Conservation (phyloP, 2,888 invertebrate genomes). For the Synanthedon formicaeformis region DNA sequence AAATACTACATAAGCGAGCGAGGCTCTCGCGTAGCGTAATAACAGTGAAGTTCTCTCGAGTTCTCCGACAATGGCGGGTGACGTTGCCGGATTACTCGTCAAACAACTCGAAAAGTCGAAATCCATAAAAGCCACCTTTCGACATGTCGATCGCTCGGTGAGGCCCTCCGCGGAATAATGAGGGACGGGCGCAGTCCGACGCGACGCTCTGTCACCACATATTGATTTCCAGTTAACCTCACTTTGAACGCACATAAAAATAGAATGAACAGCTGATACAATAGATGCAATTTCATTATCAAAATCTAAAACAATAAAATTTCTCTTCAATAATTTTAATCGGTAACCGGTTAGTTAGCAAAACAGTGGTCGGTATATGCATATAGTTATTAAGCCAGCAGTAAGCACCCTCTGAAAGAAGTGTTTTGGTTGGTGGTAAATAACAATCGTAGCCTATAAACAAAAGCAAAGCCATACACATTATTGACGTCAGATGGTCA, state of each 20-base stretch:
- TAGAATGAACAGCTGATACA: background rate
- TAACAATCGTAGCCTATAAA: too few relatives aligned
- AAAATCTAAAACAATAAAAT: too few relatives aligned
- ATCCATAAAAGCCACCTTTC: conserved; percentile 44
- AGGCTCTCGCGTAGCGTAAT: conserved; percentile 33
- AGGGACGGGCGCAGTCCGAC: conserved; percentile 9
- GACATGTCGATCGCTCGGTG: conserved; percentile 18
- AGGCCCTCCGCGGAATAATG: conserved; percentile 3
- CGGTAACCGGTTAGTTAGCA: too few relatives aligned
- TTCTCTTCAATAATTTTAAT: too few relatives aligned
- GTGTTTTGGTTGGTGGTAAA: too few relatives aligned
- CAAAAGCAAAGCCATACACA: too few relatives aligned
- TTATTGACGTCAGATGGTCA: too few relatives aligned
- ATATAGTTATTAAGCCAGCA: too few relatives aligned
- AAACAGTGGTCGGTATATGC: too few relatives aligned
- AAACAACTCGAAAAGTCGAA: conserved; percentile 48
- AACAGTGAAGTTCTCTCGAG: conserved; percentile 33
- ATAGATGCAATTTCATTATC: background rate
- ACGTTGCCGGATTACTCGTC: conserved; percentile 43
- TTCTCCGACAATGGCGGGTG: conserved; percentile 25
- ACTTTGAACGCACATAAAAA: background rate
- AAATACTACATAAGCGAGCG: conserved; percentile 12
- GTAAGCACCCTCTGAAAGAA: too few relatives aligned
- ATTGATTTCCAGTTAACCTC: conserved; percentile 24
- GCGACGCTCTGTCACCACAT: conserved; percentile 21